A percentile compares a stretch with the other conserved stretches of the same genome.
phyloP scores from a whole-genome alignment of 2,113 vertebrate genomes.

The Marmota flaviventris region DNA sequence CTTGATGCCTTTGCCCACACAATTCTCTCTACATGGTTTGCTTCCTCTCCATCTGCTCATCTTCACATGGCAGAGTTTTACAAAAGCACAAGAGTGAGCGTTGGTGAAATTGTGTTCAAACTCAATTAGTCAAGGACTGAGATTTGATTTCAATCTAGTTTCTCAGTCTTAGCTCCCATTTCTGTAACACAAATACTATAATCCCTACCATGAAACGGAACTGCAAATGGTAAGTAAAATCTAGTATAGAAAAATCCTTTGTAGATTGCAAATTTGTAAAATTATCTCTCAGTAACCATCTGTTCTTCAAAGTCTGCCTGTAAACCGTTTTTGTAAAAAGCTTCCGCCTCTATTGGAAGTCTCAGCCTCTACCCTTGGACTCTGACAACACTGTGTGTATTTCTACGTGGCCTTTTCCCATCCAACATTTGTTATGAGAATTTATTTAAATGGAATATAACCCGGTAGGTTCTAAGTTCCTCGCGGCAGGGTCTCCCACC shows the following conservation, averaged over 20 bases:
- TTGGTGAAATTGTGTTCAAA: neutral
- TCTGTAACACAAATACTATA: neutral
- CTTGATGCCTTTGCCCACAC: neutral
- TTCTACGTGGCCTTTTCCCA: neutral
- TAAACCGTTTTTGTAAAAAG: neutral
- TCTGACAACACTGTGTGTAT: neutral
- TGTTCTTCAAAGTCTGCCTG: neutral
- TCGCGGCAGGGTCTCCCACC: neutral
- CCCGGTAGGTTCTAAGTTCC: neutral
- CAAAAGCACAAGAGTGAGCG: neutral
- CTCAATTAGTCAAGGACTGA: neutral
- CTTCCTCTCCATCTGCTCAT: too few species aligned
- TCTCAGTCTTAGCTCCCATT: neutral
- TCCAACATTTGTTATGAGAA: neutral
- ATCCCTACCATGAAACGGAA: neutral
- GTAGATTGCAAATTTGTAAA: neutral
- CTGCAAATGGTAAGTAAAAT: slow-evolving; percentile 23
- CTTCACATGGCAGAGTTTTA: neutral
- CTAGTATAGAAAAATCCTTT: neutral
- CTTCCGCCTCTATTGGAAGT: neutral
- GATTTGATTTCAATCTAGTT: neutral
- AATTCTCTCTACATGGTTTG: neutral
- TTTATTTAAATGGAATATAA: slow-evolving; percentile 23
- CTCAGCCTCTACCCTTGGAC: neutral
- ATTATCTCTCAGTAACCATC: neutral